Evolutionary conservation across 2,888 invertebrate species (phyloP), one percentile per base, ranked within the genome.

Genomic region (Melieria picta): DNA sequence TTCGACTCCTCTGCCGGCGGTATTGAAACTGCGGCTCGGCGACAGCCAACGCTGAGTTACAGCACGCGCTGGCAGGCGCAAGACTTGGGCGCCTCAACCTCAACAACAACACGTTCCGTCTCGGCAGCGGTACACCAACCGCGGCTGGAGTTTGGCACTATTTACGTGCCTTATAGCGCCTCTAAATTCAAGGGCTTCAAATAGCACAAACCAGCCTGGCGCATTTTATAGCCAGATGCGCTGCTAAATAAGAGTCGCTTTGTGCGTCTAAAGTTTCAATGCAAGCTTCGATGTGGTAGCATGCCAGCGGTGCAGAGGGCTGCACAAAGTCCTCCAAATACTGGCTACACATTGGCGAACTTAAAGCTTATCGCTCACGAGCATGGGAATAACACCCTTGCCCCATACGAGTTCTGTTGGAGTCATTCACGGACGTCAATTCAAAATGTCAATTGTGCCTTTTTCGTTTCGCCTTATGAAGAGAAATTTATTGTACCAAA

Each of bases 181-280:
- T 85, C 83, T 56, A 86, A 86, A 81, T 85, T 85, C 72, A 84
- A 85, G 81, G 77, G 79, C 70, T 82, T 81, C 71, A 85, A 86
- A 75, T 85, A 82, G 80, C 76, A 72, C 55, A 65, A 52, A 42
- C 46, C 42, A 7, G 30, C 60, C 43, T 67, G 67, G 60, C 67
- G 67, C 4, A 45, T 67, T 5, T 48, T 66, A n/a, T 66, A 30
- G 30, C 30, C 30, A 3, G 48, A 66, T 48, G 43, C 57, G 57
- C 42, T 48, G 58, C 47, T 7, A 52, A 30, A 30, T 30, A 30
- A 30, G 30, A 30, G 30, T 30, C 30, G 30, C 30, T 30, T 30
- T 30, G 30, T 30, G 30, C 30, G 30, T 2, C 30, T 30, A 30
- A 30, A 30, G 30, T 30, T 30, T 3, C 30, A 30, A 30, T 30